These are phyloP conservation scores for Neodiprion virginianus DNA, from an alignment of 1,140 invertebrate species.

Conservation along the genomic window DNA sequence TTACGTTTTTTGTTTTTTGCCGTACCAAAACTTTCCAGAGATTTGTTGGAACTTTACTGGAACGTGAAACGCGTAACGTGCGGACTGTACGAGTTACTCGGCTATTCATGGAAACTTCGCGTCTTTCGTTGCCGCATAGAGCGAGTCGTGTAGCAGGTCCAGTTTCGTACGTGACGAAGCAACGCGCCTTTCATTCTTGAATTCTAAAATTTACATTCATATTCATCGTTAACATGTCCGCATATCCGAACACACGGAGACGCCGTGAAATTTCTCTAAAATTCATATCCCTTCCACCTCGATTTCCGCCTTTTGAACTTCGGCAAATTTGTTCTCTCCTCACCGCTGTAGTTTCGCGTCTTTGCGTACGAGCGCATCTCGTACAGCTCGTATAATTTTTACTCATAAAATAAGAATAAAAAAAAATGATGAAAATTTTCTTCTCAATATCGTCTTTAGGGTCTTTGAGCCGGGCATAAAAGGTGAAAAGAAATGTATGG, in stretches of 20 bases:
- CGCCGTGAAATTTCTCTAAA: not conserved
- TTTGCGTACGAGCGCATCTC: not conserved
- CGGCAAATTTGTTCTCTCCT: not conserved
- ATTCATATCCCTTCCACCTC: not conserved
- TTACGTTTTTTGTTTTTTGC: no score
- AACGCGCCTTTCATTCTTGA: not conserved
- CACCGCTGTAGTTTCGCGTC: not conserved
- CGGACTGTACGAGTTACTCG: not conserved
- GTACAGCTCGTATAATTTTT: no score
- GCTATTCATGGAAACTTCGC: constrained; percentile 1
- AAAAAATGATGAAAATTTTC: not conserved
- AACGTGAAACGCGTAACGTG: not conserved
- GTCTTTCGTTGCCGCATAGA: not conserved
- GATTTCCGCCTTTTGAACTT: not conserved
- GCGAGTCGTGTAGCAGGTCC: no score
- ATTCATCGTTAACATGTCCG: not conserved
- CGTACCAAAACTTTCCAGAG: no score
- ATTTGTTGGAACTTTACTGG: not conserved
- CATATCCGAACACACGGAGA: not conserved
- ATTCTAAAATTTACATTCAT: not conserved
- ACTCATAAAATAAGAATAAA: no score
- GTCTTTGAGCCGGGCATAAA: no score
- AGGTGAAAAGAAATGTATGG: no score
- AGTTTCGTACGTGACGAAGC: not conserved
- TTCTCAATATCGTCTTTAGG: not conserved